phyloP scores from a whole-genome alignment of 2,888 invertebrate genomes.

The Listrodromus nycthemerus region DNA sequence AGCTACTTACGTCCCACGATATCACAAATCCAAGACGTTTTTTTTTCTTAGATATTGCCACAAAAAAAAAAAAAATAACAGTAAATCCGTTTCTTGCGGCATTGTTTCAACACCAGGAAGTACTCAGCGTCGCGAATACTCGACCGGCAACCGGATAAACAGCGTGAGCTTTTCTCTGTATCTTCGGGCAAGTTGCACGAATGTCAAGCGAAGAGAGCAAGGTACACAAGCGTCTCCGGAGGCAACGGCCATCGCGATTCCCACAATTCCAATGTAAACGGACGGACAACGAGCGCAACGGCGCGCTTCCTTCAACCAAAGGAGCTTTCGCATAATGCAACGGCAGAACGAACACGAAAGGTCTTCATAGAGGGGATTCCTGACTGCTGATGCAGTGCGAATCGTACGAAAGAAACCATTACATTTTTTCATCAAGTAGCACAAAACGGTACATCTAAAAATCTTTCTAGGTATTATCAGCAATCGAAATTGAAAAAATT shows the following conservation, averaged over 20 bases:
- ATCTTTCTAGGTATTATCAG: too few relatives aligned
- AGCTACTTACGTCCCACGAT: not conserved
- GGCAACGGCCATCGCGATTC: slow-evolving; percentile 35
- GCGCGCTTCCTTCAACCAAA: not conserved
- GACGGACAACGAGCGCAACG: slow-evolving; percentile 24
- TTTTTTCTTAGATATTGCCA: not conserved
- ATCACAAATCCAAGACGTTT: not conserved
- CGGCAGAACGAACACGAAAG: not conserved
- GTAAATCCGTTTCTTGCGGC: not conserved
- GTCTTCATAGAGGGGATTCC: not conserved
- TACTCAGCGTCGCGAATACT: not conserved
- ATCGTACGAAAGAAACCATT: too few relatives aligned
- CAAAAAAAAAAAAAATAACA: not conserved
- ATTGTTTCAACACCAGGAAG: not conserved
- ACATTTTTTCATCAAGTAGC: too few relatives aligned
- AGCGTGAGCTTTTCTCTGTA: not conserved
- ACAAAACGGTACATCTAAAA: too few relatives aligned
- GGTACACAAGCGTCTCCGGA: slow-evolving; percentile 40
- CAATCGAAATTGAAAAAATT: too few relatives aligned
- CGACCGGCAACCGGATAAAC: not conserved
- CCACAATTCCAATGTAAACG: slow-evolving; percentile 50
- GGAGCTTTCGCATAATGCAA: slow-evolving; percentile 28
- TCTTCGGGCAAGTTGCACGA: not conserved
- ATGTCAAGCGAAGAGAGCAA: slow-evolving; percentile 2
- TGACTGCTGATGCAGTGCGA: too few relatives aligned